These are phyloP conservation scores for Rhinella marina DNA, from an alignment of 2,797 vertebrate species.

Conservation along the genomic window DNA sequence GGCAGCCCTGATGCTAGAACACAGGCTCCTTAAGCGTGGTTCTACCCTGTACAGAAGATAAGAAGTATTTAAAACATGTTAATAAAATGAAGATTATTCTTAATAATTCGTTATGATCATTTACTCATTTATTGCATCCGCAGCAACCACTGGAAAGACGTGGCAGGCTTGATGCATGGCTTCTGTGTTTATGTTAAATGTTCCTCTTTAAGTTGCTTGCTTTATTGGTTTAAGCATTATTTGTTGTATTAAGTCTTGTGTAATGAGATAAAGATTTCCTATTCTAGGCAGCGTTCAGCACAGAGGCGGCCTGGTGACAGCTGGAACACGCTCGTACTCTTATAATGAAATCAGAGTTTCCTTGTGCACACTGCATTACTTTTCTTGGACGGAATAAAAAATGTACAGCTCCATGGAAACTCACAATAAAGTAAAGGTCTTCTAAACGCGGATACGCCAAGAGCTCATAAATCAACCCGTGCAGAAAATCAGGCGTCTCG, in stretches of 20 bases:
- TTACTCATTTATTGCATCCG: neutral
- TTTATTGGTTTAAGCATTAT: slow-evolving; percentile 47
- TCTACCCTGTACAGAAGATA: no score
- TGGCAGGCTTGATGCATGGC: slow-evolving; percentile 1
- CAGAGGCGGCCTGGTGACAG: slow-evolving; percentile 36
- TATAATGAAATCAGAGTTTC: slow-evolving; percentile 54
- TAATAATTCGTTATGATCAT: neutral
- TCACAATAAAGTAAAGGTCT: slow-evolving; percentile 60
- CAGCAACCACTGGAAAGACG: neutral
- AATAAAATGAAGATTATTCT: neutral
- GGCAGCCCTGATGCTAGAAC: no score
- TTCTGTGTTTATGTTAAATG: slow-evolving; percentile 30
- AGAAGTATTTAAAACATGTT: no score
- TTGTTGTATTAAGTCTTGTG: slow-evolving; percentile 42
- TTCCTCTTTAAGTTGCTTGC: slow-evolving; percentile 20
- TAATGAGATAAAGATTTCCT: slow-evolving; percentile 55
- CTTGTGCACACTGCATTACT: slow-evolving; percentile 44
- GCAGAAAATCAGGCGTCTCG: slow-evolving; percentile 50
- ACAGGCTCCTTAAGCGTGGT: no score
- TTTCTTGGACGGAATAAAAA: slow-evolving; percentile 40
- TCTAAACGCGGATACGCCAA: slow-evolving; percentile 49
- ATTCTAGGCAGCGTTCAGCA: slow-evolving; percentile 10
- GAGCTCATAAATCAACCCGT: slow-evolving; percentile 57
- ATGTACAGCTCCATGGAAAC: slow-evolving; percentile 57
- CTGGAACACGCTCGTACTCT: slow-evolving; percentile 32